Conservation (phyloP, 2,113 vertebrate species). For the Trinectes maculatus region DNA sequence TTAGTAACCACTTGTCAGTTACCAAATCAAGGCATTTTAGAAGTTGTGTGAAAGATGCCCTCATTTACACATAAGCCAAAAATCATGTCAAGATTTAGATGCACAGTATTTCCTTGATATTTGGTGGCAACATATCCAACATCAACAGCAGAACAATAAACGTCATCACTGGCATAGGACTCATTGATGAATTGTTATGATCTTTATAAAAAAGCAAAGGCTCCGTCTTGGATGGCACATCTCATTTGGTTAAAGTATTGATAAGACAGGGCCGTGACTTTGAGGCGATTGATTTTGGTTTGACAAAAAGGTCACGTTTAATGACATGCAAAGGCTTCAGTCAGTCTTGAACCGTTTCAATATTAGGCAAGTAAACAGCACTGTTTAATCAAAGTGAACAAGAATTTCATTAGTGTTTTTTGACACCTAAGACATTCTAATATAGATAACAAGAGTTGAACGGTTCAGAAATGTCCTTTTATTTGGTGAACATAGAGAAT, state of each 20-base stretch:
- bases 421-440: neutral
- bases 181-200: constrained; percentile 11
- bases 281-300: constrained; percentile 72
- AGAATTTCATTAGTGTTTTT: constrained; percentile 43
- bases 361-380: constrained; percentile 52
- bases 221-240: constrained; percentile 28
- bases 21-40: constrained; percentile 63
- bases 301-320: constrained; percentile 76
- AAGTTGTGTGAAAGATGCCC: constrained; percentile 21
- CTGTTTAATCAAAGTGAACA: constrained; percentile 48
- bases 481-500: no score
- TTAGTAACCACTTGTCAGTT: constrained; percentile 68
- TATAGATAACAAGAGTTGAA: neutral
- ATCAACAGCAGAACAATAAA: constrained; percentile 22
- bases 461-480: neutral
- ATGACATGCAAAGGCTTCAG: constrained; percentile 60
- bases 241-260: constrained; percentile 60
- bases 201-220: constrained; percentile 22
- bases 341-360: constrained; percentile 46
- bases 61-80: constrained; percentile 10
- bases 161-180: constrained; percentile 5
- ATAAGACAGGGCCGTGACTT: constrained; percentile 64
- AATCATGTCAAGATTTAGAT: neutral
- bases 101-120: neutral
- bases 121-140: neutral